phyloP scores from a whole-genome alignment of 92 coral and sea anemone genomes.

The Palythoa caribaeorum region DNA sequence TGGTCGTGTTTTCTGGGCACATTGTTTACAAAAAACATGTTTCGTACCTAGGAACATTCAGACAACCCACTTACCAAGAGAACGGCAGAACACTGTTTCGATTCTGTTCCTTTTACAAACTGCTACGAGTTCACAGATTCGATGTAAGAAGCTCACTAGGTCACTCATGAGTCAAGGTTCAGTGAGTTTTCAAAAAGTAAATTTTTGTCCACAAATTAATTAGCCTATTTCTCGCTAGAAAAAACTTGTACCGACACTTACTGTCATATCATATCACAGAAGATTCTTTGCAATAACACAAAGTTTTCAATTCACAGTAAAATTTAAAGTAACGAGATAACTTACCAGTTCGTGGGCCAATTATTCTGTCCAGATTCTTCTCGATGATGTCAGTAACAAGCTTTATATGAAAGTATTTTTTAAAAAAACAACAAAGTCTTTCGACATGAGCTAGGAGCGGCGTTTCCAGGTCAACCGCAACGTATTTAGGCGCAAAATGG shows the following conservation, averaged over 20 bases:
- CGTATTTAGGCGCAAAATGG: neutral
- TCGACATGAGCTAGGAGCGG: neutral
- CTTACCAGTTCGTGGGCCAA: neutral
- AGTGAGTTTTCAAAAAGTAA: neutral
- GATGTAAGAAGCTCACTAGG: neutral
- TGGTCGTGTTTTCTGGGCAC: neutral
- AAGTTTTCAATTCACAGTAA: neutral
- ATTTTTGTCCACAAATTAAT: neutral
- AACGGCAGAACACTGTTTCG: neutral
- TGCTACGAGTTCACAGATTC: neutral
- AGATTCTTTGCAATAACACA: neutral
- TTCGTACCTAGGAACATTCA: neutral
- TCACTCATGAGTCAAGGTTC: neutral
- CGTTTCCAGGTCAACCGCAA: neutral
- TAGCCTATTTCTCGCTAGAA: slow-evolving; percentile 4
- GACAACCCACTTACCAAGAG: slow-evolving; percentile 6
- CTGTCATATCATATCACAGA: slow-evolving; percentile 1
- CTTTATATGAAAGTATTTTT: neutral
- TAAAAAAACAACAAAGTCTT: neutral
- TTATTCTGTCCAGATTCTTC: neutral
- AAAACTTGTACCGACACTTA: neutral
- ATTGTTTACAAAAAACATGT: slow-evolving; percentile 13
- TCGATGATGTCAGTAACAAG: neutral
- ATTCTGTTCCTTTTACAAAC: neutral
- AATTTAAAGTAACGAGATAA: neutral